Evolutionary conservation across 2,113 vertebrate genomes (phyloP).

Genomic region (Grantiella picta): DNA sequence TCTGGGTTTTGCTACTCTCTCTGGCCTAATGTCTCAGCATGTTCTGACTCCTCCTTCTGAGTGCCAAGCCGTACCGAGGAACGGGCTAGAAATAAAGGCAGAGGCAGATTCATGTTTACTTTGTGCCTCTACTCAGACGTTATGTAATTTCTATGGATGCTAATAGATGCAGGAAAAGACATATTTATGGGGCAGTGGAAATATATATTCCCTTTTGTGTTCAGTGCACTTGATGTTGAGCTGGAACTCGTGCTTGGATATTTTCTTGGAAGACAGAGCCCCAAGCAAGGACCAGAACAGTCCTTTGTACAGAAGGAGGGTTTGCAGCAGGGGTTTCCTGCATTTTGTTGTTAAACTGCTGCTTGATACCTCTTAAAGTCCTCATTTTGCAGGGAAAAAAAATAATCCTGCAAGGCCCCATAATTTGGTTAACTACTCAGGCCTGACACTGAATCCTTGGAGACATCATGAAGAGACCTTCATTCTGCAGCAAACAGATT

Average conservation of each 20-base stretch:
- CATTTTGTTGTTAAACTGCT: not conserved
- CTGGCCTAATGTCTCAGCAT: constrained; percentile 59
- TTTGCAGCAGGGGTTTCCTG: not conserved
- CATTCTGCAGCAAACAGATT: constrained; percentile 49
- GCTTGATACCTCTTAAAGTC: not conserved
- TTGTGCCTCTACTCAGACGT: not conserved
- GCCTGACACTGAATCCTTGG: constrained; percentile 25
- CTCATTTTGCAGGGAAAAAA: not conserved
- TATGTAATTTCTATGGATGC: not conserved
- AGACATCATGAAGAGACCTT: constrained; percentile 53
- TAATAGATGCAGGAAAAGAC: not conserved
- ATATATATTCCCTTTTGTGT: not conserved
- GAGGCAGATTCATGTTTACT: constrained; percentile 21
- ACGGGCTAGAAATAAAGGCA: constrained; percentile 26
- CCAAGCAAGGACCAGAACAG: not conserved
- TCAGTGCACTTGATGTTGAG: not conserved
- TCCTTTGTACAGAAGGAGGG: not conserved
- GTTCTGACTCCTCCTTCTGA: constrained; percentile 49
- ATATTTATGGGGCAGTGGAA: not conserved
- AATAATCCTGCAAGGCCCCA: not conserved
- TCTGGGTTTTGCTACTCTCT: constrained; percentile 55
- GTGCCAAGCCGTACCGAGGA: constrained; percentile 7
- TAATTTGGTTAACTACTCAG: constrained; percentile 47
- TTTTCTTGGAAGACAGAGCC: not conserved
- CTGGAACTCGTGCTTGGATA: not conserved